These are phyloP conservation scores for Aeoliscus strigatus DNA, from an alignment of 2,797 vertebrate species.

Conservation along the genomic window DNA sequence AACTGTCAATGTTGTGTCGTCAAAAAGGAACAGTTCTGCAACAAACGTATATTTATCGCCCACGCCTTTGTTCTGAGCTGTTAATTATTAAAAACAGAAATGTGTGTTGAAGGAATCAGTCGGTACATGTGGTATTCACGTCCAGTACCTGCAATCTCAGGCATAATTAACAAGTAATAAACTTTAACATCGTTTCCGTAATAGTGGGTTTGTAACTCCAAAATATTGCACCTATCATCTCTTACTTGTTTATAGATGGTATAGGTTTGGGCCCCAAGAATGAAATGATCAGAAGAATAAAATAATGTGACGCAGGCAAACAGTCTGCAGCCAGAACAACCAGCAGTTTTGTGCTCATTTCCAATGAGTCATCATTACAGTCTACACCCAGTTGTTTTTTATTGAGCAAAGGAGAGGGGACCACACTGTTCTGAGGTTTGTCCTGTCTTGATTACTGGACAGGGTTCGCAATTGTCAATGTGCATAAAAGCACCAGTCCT, in stretches of 20 bases:
- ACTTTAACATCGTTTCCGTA: too few species aligned
- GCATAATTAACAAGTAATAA: too few species aligned
- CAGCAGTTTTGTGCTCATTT: conserved; percentile 28
- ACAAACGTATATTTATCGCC: background rate
- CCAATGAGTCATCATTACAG: conserved; percentile 34
- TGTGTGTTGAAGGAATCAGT: too few species aligned
- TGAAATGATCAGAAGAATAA: background rate
- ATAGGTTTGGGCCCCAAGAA: too few species aligned
- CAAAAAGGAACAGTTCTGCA: background rate
- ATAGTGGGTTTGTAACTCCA: too few species aligned
- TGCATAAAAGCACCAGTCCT: too few species aligned
- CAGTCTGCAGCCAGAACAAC: conserved; percentile 3
- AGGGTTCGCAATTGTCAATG: conserved; percentile 37
- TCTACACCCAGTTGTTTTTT: conserved; percentile 10
- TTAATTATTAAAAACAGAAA: too few species aligned
- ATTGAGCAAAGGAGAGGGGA: conserved; percentile 1
- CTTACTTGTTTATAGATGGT: too few species aligned
- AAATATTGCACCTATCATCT: too few species aligned
- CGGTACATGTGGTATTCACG: too few species aligned
- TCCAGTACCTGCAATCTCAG: too few species aligned
- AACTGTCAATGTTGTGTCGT: background rate
- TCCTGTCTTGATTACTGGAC: conserved; percentile 1
- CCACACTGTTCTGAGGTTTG: conserved; percentile 4
- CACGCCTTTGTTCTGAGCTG: background rate
- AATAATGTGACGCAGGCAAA: background rate